Conservation (phyloP, 2,888 invertebrate species). For the Campoplex capitator region DNA sequence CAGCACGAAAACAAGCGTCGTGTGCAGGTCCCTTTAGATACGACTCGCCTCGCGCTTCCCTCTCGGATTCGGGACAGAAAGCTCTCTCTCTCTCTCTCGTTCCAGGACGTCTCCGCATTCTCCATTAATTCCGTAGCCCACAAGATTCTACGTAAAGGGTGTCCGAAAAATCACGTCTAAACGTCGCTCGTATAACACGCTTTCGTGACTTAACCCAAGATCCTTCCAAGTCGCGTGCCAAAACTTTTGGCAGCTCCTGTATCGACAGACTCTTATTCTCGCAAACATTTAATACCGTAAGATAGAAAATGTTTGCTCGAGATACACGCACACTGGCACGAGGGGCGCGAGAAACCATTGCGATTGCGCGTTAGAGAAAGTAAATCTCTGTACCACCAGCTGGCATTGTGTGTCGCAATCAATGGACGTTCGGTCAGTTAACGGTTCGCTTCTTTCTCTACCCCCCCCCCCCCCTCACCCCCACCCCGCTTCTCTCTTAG, state of each 20-base stretch:
- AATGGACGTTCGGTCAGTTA: slow-evolving; percentile 71
- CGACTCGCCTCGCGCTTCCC: slow-evolving; percentile 32
- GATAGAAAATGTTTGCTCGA: not conserved
- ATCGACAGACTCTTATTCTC: not conserved
- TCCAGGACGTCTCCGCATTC: not conserved
- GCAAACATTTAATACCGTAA: not conserved
- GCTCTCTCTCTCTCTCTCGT: slow-evolving; percentile 25
- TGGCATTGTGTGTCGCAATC: slow-evolving; percentile 77
- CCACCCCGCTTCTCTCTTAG: slow-evolving; percentile 15
- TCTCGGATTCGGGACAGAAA: slow-evolving; percentile 32
- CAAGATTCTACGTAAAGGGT: not conserved
- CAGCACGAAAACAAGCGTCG: too few species aligned
- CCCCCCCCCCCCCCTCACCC: slow-evolving; percentile 6
- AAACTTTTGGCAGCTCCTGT: not conserved
- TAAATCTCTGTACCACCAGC: slow-evolving; percentile 72
- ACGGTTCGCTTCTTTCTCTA: slow-evolving; percentile 62
- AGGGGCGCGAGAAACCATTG: slow-evolving; percentile 54
- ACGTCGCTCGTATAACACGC: not conserved
- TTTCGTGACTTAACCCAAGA: not conserved
- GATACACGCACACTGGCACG: not conserved
- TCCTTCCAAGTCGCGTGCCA: not conserved
- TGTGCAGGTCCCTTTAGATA: too few species aligned
- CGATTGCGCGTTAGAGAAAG: slow-evolving; percentile 73
- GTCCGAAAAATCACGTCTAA: not conserved
- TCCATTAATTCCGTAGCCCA: slow-evolving; percentile 16